A percentile compares a stretch with the other conserved stretches of the same genome.
These are phyloP conservation scores for Sycophila sp. DNA, from an alignment of 1,140 invertebrate species.

Conservation along the genomic window DNA sequence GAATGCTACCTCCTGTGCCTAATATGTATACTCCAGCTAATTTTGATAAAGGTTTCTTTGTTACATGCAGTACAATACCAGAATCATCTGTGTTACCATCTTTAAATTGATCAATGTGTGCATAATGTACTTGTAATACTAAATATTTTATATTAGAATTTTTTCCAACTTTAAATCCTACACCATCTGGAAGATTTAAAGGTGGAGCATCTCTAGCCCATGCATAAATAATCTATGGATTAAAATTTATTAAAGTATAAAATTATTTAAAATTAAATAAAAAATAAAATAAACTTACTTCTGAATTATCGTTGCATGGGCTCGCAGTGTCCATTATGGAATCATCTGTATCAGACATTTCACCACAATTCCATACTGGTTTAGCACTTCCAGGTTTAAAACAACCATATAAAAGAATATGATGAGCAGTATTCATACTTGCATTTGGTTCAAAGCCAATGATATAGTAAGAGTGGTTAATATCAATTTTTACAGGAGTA, in stretches of 20 bases:
- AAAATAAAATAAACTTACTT: constrained; percentile 64
- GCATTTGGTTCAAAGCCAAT: constrained; percentile 95
- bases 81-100: constrained; percentile 83
- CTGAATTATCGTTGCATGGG: constrained; percentile 77
- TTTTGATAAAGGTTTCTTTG: constrained; percentile 76
- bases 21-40: constrained; percentile 88
- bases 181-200: constrained; percentile 84
- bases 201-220: constrained; percentile 96
- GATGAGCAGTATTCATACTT: constrained; percentile 90
- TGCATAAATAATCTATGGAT: constrained; percentile 95
- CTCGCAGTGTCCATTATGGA: constrained; percentile 67
- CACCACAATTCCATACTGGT: constrained; percentile 91
- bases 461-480: constrained; percentile 77
- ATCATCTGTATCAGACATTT: constrained; percentile 76
- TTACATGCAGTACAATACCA: constrained; percentile 83
- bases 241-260: neutral
- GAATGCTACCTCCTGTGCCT: constrained; percentile 83
- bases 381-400: constrained; percentile 81
- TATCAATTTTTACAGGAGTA: constrained; percentile 81
- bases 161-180: constrained; percentile 82
- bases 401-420: constrained; percentile 97
- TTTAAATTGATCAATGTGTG: constrained; percentile 76
- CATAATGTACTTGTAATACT: constrained; percentile 95
- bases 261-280: neutral
- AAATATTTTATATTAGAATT: constrained; percentile 80